Base-by-base conservation (phyloP, 1,140 invertebrate species). In the Heliothis virescens region DNA sequence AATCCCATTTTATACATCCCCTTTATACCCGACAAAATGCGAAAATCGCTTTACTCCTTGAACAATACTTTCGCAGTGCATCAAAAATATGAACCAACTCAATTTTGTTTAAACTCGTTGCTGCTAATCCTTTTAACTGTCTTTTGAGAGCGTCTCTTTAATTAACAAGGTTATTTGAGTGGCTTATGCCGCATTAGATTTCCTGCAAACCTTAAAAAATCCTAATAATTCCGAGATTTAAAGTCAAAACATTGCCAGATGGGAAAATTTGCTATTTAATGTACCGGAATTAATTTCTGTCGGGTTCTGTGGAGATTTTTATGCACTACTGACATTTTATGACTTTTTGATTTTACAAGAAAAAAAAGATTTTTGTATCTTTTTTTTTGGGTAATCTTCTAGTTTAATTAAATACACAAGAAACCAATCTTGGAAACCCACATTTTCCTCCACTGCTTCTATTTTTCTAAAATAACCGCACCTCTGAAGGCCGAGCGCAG, bases 91-190 rank as follows among this genome's bases (percentile, higher is more conserved):
- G 18, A 74, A 47, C 47, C 18, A 26, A 26, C 34, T 60, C 16
- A 55, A 72, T 69, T 79, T 79, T 55, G 53, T 57, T 50, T 60
- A 21, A 52, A 55, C n/a, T 16, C 41, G 41, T 53, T 62, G 21
- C 16, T 16, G 12, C 2, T 79, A 72, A 79, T 79, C 77, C 63
- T 18, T 79, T 47, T 79, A 73, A 72, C 41, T 69, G 71, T 79
- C 72, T 65, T 81, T 79, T 62, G 57, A 79, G 55, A 65, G 29
- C 10, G 65, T 72, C 71, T 71, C 41, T 69, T 62, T 79, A 79
- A 84, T 84, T 82, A 84, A 79, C 79, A 71, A 80, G 67, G 76
- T 79, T 80, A 79, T 77, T 80, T 82, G 18, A 75, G 63, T 76
- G 53, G 76, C 34, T 73, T 65, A 81, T n/a, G 21, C 59, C 34